Conservation (phyloP, 2,888 invertebrate genomes). For the Coronaproctus castanopsis region DNA sequence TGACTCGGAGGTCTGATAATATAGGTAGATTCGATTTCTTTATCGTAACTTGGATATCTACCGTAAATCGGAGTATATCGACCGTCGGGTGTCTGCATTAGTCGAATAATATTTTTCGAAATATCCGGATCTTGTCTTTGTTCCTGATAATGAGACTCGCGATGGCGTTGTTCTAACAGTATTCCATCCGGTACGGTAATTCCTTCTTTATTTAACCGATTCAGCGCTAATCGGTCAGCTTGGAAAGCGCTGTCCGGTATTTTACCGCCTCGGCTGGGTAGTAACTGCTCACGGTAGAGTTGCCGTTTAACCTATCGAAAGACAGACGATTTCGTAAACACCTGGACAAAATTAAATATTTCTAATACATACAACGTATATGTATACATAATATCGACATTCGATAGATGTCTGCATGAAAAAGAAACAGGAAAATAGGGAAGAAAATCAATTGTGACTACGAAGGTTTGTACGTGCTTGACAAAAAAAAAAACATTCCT, state of each 20-base stretch:
- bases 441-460: too few species aligned
- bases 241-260: constrained; percentile 41
- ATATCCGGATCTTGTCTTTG: constrained; percentile 21
- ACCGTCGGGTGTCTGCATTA: constrained; percentile 30
- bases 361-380: too few species aligned
- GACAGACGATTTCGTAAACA: too few species aligned
- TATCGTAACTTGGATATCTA: constrained; percentile 27
- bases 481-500: too few species aligned
- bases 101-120: constrained; percentile 18
- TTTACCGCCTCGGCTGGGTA: constrained; percentile 39
- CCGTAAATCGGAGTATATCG: constrained; percentile 26
- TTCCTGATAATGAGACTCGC: constrained; percentile 24
- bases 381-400: too few species aligned
- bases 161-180: constrained; percentile 29
- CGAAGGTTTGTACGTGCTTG: too few species aligned
- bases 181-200: constrained; percentile 38
- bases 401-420: too few species aligned
- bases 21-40: constrained; percentile 37
- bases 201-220: constrained; percentile 39
- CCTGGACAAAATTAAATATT: too few species aligned
- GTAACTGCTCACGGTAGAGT: constrained; percentile 39
- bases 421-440: too few species aligned
- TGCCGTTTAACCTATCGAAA: constrained; percentile 33
- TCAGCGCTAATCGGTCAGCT: constrained; percentile 36
- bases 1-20: constrained; percentile 29